These are phyloP conservation scores for Leptinotarsa texana DNA, from an alignment of 1,140 invertebrate species.

Conservation along the genomic window DNA sequence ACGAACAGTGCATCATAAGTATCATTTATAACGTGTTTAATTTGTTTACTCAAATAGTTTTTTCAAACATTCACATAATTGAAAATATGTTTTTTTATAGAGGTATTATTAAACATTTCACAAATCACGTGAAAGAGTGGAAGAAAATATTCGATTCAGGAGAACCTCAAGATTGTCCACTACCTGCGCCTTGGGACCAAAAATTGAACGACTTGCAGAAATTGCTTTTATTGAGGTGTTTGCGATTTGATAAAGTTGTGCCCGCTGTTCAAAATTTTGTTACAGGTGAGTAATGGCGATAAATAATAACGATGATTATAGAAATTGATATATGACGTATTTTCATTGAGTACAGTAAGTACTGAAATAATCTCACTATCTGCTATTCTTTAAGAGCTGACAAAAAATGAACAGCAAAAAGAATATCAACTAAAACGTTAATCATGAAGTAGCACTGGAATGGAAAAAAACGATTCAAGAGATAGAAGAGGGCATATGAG, in stretches of 20 bases:
- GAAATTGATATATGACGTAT: too few species aligned
- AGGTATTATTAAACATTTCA: slow-evolving; percentile 67
- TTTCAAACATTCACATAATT: not conserved
- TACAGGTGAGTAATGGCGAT: slow-evolving; percentile 60
- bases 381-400: too few species aligned
- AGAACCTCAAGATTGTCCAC: slow-evolving; percentile 67
- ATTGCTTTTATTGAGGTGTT: slow-evolving; percentile 77
- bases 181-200: slow-evolving; percentile 71
- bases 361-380: too few species aligned
- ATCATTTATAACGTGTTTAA: not conserved
- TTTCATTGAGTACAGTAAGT: too few species aligned
- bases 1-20: too few species aligned
- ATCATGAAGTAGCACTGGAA: too few species aligned
- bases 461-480: too few species aligned
- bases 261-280: slow-evolving; percentile 79
- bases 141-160: slow-evolving; percentile 72
- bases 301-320: not conserved
- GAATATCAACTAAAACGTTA: too few species aligned
- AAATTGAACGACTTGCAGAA: slow-evolving; percentile 74
- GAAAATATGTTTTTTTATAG: slow-evolving; percentile 52
- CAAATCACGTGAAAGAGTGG: slow-evolving; percentile 67
- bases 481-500: too few species aligned
- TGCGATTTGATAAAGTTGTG: slow-evolving; percentile 87
- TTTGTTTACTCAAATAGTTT: not conserved
- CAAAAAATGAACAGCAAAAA: too few species aligned